Evolutionary conservation across 1,140 invertebrate genomes (phyloP).

Genomic region (Zaprionus africanus): DNA sequence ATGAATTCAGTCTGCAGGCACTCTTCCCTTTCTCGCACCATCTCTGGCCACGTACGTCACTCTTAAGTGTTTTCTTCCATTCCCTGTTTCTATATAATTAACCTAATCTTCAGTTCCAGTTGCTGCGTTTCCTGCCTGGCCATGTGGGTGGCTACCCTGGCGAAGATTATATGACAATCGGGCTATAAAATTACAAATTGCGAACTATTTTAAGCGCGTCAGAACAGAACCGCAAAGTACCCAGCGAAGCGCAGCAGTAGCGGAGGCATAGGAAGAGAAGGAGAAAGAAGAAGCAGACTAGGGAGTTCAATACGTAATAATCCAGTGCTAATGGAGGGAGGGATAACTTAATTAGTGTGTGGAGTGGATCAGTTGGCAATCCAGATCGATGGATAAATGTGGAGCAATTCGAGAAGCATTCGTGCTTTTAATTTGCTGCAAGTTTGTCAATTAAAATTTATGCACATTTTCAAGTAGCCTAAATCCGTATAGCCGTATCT

Average conservation of each 20-base stretch:
- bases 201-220: conserved; percentile 31
- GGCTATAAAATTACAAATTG: conserved; percentile 54
- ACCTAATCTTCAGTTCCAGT: neutral
- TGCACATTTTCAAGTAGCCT: conserved; percentile 42
- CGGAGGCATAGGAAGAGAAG: neutral
- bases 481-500: conserved; percentile 19
- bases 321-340: neutral
- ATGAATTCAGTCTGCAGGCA: neutral
- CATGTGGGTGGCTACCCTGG: conserved; percentile 44
- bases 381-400: neutral
- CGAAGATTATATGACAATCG: conserved; percentile 51
- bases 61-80: conserved; percentile 1
- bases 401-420: neutral
- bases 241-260: neutral
- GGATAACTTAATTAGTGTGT: neutral
- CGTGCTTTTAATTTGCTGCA: conserved; percentile 65
- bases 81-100: conserved; percentile 13
- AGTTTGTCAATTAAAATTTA: conserved; percentile 62
- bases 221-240: conserved; percentile 32
- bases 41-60: neutral
- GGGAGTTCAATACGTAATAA: neutral
- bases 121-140: neutral
- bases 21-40: neutral
- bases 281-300: neutral
- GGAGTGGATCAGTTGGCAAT: neutral